These are phyloP conservation scores for Ochropacha duplaris DNA, from an alignment of 2,888 invertebrate species.

Conservation along the genomic window DNA sequence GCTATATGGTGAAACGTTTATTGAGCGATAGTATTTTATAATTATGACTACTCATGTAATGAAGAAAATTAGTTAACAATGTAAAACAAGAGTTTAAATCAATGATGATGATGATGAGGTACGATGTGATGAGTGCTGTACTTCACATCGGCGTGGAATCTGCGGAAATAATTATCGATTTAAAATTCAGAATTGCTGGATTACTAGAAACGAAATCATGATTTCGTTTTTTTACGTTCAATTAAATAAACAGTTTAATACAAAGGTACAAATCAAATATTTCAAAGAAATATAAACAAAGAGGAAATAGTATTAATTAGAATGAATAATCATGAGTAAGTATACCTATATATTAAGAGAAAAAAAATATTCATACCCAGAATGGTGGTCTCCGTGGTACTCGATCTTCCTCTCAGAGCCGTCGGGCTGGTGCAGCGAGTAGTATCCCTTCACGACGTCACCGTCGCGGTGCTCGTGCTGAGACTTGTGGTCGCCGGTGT, in stretches of 20 bases:
- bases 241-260: too few species aligned
- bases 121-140: conserved; percentile 29
- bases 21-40: background rate
- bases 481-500: conserved; percentile 81
- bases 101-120: conserved; percentile 18
- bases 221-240: too few species aligned
- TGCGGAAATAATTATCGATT: conserved; percentile 16
- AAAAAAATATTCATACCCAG: conserved; percentile 35
- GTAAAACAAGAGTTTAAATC: background rate
- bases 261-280: too few species aligned
- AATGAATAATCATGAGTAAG: too few species aligned
- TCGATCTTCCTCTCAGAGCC: conserved; percentile 63
- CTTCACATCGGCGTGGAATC: conserved; percentile 67
- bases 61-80: background rate
- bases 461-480: conserved; percentile 81
- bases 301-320: too few species aligned
- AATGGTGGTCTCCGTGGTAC: conserved; percentile 68
- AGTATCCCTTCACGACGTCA: conserved; percentile 83
- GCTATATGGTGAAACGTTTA: too few species aligned
- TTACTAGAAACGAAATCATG: too few species aligned
- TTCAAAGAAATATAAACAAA: too few species aligned
- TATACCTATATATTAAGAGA: too few species aligned
- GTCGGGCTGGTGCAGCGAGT: conserved; percentile 47
- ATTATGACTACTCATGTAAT: background rate
- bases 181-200: too few species aligned